Evolutionary conservation across 2,797 vertebrate genomes (phyloP).

Genomic region (Gallirallus australis): DNA sequence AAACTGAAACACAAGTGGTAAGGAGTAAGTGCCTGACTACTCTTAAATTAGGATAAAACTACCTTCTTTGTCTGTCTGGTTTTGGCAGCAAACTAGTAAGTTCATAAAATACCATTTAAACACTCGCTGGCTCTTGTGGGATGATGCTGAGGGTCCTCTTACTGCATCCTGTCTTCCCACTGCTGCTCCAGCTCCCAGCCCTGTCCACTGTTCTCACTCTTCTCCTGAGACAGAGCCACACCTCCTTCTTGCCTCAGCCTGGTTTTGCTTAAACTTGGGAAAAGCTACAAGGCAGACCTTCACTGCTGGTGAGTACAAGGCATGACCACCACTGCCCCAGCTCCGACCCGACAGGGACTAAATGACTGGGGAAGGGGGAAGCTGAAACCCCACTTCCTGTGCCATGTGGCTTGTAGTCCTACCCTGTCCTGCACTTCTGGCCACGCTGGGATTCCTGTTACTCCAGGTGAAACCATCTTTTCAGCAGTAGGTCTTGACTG

Average conservation of each 20-base stretch:
- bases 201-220: accelerated
- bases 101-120: background rate
- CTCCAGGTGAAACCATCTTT: background rate
- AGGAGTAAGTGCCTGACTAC: too few species aligned
- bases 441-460: background rate
- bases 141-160: background rate
- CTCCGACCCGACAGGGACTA: background rate
- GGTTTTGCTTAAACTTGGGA: background rate
- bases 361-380: background rate
- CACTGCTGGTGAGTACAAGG: background rate
- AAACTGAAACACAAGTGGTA: too few species aligned
- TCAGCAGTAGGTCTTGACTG: background rate
- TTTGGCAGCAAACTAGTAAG: background rate
- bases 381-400: background rate
- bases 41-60: background rate
- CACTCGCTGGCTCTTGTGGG: background rate
- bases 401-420: background rate
- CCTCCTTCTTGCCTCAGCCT: background rate
- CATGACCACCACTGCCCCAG: background rate
- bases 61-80: background rate
- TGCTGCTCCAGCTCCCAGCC: background rate
- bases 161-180: background rate
- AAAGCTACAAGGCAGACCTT: background rate
- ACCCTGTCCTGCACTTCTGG: background rate
- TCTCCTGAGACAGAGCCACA: background rate